A percentile compares a stretch with the other conserved stretches of the same genome.
phyloP scores from a whole-genome alignment of 2,888 invertebrate genomes.

The Dendrolimus houi region DNA sequence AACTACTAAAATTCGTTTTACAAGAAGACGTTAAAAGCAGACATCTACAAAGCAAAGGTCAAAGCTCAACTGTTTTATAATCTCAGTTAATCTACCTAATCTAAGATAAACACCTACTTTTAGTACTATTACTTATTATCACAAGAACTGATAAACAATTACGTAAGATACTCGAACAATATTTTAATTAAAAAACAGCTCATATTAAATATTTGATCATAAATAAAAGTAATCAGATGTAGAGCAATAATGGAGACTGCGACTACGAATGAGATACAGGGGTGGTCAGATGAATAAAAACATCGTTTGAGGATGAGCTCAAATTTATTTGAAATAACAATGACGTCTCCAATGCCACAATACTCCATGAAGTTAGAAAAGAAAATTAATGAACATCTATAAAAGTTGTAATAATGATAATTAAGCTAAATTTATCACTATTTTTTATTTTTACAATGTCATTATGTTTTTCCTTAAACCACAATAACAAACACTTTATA shows the following conservation, averaged over 20 bases:
- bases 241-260: no score
- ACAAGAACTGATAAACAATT: conserved; percentile 23
- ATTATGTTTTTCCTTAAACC: conserved; percentile 73
- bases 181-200: no score
- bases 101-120: conserved; percentile 43
- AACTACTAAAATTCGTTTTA: conserved; percentile 35
- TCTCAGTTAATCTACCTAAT: conserved; percentile 43
- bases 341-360: conserved; percentile 75
- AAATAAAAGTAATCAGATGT: no score
- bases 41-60: conserved; percentile 57
- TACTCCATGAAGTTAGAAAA: conserved; percentile 74
- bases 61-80: conserved; percentile 57
- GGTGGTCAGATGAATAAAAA: conserved; percentile 58
- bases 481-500: conserved; percentile 75
- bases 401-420: conserved; percentile 76
- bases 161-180: neutral
- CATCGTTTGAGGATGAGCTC: conserved; percentile 71
- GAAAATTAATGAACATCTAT: conserved; percentile 75
- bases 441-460: conserved; percentile 76
- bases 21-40: conserved; percentile 42
- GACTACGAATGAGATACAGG: conserved; percentile 10
- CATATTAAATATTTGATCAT: no score
- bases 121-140: conserved; percentile 41
- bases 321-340: conserved; percentile 76
- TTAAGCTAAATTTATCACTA: conserved; percentile 75